These are phyloP conservation scores for Epistrophe grossulariae DNA, from an alignment of 2,888 invertebrate genomes.

Conservation along the genomic window DNA sequence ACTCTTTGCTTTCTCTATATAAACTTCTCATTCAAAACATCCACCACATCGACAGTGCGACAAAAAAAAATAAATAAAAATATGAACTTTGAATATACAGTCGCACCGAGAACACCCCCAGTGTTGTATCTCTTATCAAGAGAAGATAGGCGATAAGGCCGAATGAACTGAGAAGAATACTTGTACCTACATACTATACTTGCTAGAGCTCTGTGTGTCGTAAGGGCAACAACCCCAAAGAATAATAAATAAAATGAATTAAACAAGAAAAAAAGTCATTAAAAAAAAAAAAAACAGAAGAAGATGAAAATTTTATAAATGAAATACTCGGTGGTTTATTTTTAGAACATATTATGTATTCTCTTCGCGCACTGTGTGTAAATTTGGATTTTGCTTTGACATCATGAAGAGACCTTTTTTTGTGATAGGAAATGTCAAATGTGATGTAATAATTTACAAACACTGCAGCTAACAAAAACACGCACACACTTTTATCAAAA, in stretches of 20 bases:
- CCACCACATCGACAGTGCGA: conserved; percentile 7
- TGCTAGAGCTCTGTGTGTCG: conserved; percentile 35
- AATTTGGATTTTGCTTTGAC: conserved; percentile 48
- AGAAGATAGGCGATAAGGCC: conserved; percentile 59
- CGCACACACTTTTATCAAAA: neutral
- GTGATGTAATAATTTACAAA: conserved; percentile 55
- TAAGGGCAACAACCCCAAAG: conserved; percentile 70
- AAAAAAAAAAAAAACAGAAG: neutral
- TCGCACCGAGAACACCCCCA: conserved; percentile 18
- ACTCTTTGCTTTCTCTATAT: conserved; percentile 40
- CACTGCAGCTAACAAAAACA: neutral
- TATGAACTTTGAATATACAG: conserved; percentile 13
- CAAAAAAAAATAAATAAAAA: neutral
- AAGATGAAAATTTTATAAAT: conserved; percentile 18
- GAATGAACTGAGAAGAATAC: conserved; percentile 31
- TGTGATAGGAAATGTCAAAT: conserved; percentile 71
- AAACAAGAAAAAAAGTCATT: neutral
- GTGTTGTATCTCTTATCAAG: conserved; percentile 53
- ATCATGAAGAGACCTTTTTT: conserved; percentile 53
- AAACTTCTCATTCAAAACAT: conserved; percentile 14
- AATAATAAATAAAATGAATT: conserved; percentile 49
- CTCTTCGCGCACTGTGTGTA: conserved; percentile 24
- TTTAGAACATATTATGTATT: conserved; percentile 71
- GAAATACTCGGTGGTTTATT: conserved; percentile 54
- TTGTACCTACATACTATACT: conserved; percentile 9